A percentile compares a stretch with the other conserved stretches of the same genome.
phyloP scores from a whole-genome alignment of 1,140 invertebrate species.

The Cardiocondyla obscurior region DNA sequence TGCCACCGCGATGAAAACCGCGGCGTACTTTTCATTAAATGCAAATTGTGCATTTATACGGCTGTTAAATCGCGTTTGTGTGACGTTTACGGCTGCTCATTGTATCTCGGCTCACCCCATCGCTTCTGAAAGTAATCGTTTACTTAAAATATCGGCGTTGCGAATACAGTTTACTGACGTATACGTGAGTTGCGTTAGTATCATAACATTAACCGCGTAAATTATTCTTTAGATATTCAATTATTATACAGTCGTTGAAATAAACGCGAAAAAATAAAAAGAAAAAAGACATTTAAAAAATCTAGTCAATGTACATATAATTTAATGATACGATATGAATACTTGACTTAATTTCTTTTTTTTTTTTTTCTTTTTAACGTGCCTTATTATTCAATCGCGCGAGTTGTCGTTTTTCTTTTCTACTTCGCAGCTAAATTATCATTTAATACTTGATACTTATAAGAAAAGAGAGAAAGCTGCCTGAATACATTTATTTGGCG shows the following conservation, averaged over 20 bases:
- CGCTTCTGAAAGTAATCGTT: not conserved
- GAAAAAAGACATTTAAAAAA: not conserved
- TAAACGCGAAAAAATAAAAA: not conserved
- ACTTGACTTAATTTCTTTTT: too few species aligned
- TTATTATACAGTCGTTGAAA: not conserved
- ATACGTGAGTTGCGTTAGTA: not conserved
- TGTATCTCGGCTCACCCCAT: not conserved
- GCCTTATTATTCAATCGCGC: too few species aligned
- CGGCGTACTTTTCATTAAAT: not conserved
- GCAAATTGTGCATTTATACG: conserved; percentile 19
- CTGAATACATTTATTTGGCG: not conserved
- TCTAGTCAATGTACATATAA: not conserved
- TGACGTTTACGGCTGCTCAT: not conserved
- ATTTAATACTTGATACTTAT: not conserved
- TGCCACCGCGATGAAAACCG: conserved; percentile 1
- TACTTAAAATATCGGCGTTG: not conserved
- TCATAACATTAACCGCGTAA: not conserved
- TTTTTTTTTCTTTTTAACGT: too few species aligned
- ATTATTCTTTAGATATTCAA: not conserved
- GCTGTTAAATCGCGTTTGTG: not conserved
- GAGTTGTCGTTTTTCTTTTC: not conserved
- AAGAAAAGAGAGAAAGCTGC: not conserved
- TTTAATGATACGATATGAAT: not conserved
- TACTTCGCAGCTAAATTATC: not conserved
- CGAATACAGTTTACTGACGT: too few species aligned